Conservation (phyloP, 2,888 invertebrate species). For the Heliconius cydno region DNA sequence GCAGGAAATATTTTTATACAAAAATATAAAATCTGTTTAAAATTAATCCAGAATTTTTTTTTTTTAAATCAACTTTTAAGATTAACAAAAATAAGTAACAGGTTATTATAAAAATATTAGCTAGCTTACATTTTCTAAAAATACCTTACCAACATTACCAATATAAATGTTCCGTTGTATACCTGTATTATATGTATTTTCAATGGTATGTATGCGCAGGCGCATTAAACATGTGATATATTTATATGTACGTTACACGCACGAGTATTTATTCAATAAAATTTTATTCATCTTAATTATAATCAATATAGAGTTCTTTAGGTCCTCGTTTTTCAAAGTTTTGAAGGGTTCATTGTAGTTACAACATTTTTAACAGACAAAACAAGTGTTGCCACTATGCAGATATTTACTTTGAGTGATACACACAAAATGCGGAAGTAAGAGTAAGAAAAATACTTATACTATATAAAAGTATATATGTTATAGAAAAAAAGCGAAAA, state of each 20-base stretch:
- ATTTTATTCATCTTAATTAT: too few species aligned
- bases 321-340: too few species aligned
- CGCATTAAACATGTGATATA: background rate
- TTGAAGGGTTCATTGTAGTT: background rate
- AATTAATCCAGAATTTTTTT: background rate
- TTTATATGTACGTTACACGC: too few species aligned
- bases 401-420: background rate
- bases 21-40: background rate
- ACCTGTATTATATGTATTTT: background rate
- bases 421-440: background rate
- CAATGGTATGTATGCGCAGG: background rate
- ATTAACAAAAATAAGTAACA: background rate
- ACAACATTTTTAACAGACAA: background rate
- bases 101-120: background rate
- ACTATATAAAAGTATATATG: background rate
- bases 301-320: too few species aligned
- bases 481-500: background rate
- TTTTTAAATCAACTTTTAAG: background rate
- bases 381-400: background rate
- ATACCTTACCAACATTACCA: background rate
- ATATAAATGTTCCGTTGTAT: background rate
- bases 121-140: background rate
- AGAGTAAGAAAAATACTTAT: background rate
- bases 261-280: too few species aligned
- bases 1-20: too few species aligned